Evolutionary conservation across 2,113 vertebrate genomes (phyloP).

Genomic region (Paramormyrops kingsleyae): DNA sequence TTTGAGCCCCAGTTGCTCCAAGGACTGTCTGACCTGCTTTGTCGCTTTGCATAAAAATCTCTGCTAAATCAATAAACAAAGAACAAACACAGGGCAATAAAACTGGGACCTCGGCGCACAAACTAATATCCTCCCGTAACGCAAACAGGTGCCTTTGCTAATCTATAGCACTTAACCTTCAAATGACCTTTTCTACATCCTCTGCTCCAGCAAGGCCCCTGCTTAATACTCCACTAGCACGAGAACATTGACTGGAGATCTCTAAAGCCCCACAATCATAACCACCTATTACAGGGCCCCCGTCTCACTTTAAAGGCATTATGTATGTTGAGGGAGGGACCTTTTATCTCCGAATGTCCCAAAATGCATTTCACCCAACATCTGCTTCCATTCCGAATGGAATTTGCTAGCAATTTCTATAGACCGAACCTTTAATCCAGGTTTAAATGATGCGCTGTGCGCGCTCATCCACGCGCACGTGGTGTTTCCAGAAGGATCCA

Average conservation of each 20-base stretch:
- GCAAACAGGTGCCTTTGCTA: neutral
- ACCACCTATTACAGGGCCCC: neutral
- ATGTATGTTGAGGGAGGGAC: neutral
- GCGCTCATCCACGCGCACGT: neutral
- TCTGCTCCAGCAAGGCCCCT: neutral
- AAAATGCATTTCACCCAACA: neutral
- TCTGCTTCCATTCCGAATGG: neutral
- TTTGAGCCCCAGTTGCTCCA: neutral
- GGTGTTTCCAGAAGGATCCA: neutral
- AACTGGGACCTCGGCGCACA: neutral
- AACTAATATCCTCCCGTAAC: neutral
- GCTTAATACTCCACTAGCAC: neutral
- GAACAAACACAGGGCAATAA: neutral
- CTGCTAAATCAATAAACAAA: neutral
- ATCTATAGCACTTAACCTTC: neutral
- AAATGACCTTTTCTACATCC: neutral
- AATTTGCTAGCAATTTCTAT: neutral
- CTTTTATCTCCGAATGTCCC: neutral
- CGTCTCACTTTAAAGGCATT: neutral
- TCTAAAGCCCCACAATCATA: neutral
- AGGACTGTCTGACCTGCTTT: neutral
- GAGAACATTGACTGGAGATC: neutral
- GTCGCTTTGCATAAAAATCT: neutral
- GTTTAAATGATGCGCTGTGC: neutral
- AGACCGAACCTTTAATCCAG: neutral